Evolutionary conservation across 2,113 vertebrate species (phyloP).

Genomic region (Morone chrysops): DNA sequence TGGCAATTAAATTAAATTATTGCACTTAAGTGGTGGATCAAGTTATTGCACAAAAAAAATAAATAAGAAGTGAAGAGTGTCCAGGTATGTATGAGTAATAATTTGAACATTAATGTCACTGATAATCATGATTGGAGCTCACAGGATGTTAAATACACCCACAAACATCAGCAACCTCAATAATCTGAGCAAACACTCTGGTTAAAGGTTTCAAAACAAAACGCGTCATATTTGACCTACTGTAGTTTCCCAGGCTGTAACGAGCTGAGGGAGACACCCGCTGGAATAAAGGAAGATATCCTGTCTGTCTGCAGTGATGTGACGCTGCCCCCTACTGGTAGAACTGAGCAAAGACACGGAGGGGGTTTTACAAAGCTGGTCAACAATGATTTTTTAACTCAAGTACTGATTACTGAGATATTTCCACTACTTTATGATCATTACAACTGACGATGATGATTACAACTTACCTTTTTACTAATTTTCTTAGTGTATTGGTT

Average conservation of each 20-base stretch:
- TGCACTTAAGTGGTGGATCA: too few species aligned
- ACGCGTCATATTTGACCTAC: constrained; percentile 64
- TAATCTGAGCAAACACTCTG: background rate
- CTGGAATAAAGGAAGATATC: background rate
- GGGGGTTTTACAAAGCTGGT: too few species aligned
- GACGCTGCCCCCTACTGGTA: constrained; percentile 44
- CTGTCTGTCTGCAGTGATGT: background rate
- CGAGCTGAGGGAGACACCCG: constrained; percentile 6
- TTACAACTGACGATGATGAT: too few species aligned
- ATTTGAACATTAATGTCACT: background rate
- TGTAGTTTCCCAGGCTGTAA: background rate
- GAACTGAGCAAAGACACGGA: background rate
- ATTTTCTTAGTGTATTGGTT: too few species aligned
- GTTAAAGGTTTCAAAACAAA: constrained; percentile 33
- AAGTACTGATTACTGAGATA: background rate
- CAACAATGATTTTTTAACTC: too few species aligned
- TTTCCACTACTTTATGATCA: background rate
- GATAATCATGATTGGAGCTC: background rate
- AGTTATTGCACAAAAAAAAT: too few species aligned
- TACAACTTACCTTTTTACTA: too few species aligned
- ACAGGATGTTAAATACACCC: background rate
- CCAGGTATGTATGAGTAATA: too few species aligned
- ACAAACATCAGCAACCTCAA: background rate
- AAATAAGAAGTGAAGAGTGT: too few species aligned
- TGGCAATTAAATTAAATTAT: too few species aligned